Conservation (phyloP, 1,140 invertebrate genomes). For the Aphelinus certus region DNA sequence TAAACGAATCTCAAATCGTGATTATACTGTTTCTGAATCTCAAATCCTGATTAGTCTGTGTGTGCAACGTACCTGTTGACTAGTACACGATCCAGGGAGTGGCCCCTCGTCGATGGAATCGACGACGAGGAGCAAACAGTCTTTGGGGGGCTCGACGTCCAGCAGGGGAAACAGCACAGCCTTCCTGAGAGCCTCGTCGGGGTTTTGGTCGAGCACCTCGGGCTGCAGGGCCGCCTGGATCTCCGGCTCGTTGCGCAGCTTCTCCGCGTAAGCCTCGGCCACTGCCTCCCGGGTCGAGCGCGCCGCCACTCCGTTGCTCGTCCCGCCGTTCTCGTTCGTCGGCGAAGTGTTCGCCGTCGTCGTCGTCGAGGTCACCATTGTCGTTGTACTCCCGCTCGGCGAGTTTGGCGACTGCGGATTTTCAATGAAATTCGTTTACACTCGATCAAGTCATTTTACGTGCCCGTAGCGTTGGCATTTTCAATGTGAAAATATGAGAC, state of each 20-base stretch:
- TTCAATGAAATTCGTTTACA: too few species aligned
- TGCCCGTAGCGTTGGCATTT: too few species aligned
- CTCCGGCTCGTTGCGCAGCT: constrained; percentile 78
- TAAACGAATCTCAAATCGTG: background rate
- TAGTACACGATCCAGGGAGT: constrained; percentile 31
- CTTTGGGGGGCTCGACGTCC: constrained; percentile 85
- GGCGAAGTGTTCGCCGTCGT: constrained; percentile 21
- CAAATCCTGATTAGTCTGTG: background rate
- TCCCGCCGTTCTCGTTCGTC: constrained; percentile 25
- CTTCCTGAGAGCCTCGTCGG: constrained; percentile 90
- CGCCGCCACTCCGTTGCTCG: constrained; percentile 47
- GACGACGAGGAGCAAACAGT: constrained; percentile 85
- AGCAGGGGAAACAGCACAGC: constrained; percentile 86
- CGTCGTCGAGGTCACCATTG: constrained; percentile 66
- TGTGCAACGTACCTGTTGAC: constrained; percentile 10
- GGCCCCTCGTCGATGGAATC: constrained; percentile 90
- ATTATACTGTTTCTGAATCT: too few species aligned
- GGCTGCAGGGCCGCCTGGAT: constrained; percentile 77
- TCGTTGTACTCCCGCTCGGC: constrained; percentile 40
- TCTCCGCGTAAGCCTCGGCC: constrained; percentile 84
- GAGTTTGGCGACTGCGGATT: constrained; percentile 38
- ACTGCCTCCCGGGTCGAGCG: constrained; percentile 61
- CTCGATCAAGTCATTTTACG: too few species aligned
- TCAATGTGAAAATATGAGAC: too few species aligned
- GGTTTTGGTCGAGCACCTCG: constrained; percentile 81